Evolutionary conservation across 2,113 vertebrate genomes (phyloP).

Genomic region (Engystomops pustulosus): DNA sequence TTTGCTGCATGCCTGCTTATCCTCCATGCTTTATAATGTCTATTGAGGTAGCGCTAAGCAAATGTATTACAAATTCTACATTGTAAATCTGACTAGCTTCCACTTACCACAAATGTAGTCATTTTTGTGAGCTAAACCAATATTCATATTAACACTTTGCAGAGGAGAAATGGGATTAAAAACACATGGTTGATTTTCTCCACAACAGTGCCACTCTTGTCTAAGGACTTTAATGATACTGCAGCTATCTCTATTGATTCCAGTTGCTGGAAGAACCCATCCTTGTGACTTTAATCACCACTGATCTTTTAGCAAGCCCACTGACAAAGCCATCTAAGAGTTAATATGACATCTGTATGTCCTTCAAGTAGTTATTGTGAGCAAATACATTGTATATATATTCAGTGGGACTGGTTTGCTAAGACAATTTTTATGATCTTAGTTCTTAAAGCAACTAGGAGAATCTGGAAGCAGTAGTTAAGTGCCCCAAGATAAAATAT

Average conservation of each 20-base stretch:
- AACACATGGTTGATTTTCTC: neutral
- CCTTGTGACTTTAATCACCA: neutral
- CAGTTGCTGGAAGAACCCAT: neutral
- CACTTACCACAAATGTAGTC: neutral
- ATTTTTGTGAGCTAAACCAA: slow-evolving; percentile 4
- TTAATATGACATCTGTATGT: neutral
- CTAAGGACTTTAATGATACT: too few species aligned
- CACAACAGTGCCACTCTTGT: neutral
- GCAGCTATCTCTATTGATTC: too few species aligned
- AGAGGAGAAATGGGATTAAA: neutral
- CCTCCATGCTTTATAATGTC: slow-evolving; percentile 29
- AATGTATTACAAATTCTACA: neutral
- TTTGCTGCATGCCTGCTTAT: slow-evolving; percentile 46
- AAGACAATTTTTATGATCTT: neutral
- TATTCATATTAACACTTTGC: neutral
- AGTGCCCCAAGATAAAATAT: neutral
- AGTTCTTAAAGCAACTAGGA: neutral
- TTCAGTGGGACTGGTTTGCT: neutral
- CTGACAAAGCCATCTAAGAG: neutral
- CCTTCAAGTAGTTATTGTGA: neutral
- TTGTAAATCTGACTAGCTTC: neutral
- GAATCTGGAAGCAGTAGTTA: too few species aligned
- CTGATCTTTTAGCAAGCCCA: neutral
- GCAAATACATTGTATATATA: neutral
- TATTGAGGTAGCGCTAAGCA: slow-evolving; percentile 50